Base-by-base conservation (phyloP, 2,797 vertebrate genomes). In the Hippocampus kuda region DNA sequence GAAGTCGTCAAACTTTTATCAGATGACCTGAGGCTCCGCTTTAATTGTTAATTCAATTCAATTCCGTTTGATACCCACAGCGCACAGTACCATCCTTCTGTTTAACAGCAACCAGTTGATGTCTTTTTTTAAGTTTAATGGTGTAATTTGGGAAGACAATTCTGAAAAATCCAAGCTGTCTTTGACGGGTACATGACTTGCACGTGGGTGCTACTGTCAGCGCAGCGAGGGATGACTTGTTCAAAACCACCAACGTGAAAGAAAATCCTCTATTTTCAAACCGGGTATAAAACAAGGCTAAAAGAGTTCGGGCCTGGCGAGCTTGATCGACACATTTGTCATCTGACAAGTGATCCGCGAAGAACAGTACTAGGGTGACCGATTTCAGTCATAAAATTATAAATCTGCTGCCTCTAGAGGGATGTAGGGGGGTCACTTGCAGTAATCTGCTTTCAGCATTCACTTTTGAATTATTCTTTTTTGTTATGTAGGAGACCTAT, bases 171-270 rank as follows among this genome's bases (percentile, higher is more conserved):
- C 2, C 3, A 61, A 61, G 30, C 30, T 22, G 60, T 61, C n/a
- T 41, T 41, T 41, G 59, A 61, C 30, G 18, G 34, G 16, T 22
- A 61, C 3, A 22, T 22, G 6, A 20, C 20, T 61, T 34, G 30
- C 34, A 41, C 8, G 3, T 61, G 18, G 60, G 60, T 61, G 60
- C 11, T 38, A 9, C 59, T 4, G 59, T 18, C 30, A 9, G 18
- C 20, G 5, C 20, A 26, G 53, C 59, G 1, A 22, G 34, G 34
- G 30, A 61, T 22, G 34, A 61, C 60, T 61, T 41, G 60, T 61
- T 61, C 60, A 61, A 41, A 61, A 61, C 30, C 60, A 41, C 30
- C 7, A 61, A 61, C 30, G 38, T 61, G 60, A 41, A 61, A 61
- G 30, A 41, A 34, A 61, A 61, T 20, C 59, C 16, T 61, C 30